Percentiles rank a stretch among this genome's conserved stretches.
phyloP scores from a whole-genome alignment of 2,888 invertebrate genomes.

The Diloba caeruleocephala region DNA sequence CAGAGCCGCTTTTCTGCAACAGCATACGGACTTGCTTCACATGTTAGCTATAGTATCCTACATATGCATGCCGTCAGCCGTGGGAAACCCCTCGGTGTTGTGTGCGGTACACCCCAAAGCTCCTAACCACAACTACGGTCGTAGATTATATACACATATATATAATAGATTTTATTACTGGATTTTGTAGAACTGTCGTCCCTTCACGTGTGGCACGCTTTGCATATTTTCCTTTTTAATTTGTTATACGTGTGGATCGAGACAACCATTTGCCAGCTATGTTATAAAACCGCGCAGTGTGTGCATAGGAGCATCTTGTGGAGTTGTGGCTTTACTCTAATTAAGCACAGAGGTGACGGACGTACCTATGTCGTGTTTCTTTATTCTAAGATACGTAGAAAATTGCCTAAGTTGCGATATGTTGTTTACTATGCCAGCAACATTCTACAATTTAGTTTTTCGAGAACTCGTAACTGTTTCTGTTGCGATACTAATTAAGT shows the following conservation, averaged over 20 bases:
- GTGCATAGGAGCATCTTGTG: constrained; percentile 19
- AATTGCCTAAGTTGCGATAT: no score
- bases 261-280: constrained; percentile 7
- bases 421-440: no score
- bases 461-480: no score
- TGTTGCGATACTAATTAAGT: no score
- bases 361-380: constrained; percentile 15
- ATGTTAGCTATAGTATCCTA: background rate
- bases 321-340: constrained; percentile 28
- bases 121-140: background rate
- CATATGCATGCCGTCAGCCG: background rate
- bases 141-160: no score
- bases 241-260: constrained; percentile 6
- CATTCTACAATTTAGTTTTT: no score
- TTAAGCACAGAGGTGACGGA: constrained; percentile 17
- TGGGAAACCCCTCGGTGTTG: no score
- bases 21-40: constrained; percentile 3
- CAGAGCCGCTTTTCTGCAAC: background rate
- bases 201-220: constrained; percentile 3
- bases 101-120: no score
- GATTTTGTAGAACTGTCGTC: constrained; percentile 8
- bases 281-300: constrained; percentile 24
- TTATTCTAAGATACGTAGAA: constrained; percentile 3
- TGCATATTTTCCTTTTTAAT: no score
- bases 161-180: constrained; percentile 2